phyloP scores from a whole-genome alignment of 2,888 invertebrate species.

The Acanthosepion lycidas region DNA sequence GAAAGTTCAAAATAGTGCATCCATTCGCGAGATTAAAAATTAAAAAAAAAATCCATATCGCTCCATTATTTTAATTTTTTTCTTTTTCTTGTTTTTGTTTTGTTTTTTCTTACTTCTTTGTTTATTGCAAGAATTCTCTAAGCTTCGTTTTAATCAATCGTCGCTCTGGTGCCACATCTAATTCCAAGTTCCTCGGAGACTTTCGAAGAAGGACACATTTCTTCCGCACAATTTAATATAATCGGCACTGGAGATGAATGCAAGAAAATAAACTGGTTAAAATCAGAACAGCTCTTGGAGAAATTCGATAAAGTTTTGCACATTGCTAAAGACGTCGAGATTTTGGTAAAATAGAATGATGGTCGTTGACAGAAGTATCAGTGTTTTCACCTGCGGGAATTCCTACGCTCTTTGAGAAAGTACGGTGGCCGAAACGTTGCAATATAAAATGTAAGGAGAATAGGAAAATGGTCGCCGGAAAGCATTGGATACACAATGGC shows the following conservation, averaged over 20 bases:
- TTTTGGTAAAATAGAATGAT: background rate
- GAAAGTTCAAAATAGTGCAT: background rate
- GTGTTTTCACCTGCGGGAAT: background rate
- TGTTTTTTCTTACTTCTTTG: background rate
- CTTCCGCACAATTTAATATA: background rate
- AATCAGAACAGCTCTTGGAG: constrained; percentile 13
- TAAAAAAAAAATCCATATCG: background rate
- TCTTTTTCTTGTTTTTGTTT: too few relatives aligned
- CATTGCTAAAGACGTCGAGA: background rate
- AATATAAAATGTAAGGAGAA: too few relatives aligned
- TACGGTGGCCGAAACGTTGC: background rate
- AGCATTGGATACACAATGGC: too few relatives aligned
- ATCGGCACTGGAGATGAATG: background rate
- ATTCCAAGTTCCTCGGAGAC: background rate
- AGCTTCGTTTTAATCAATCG: background rate
- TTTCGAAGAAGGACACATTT: background rate
- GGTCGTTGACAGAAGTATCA: background rate
- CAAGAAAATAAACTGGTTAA: background rate
- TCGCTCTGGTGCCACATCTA: background rate
- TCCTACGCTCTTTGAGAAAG: background rate
- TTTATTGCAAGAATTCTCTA: background rate
- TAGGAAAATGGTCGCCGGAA: too few relatives aligned
- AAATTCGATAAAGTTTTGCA: background rate
- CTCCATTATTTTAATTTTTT: background rate
- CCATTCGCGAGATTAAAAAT: background rate